Evolutionary conservation across 2,888 invertebrate genomes (phyloP).

Genomic region (Zeuzera pyrina): DNA sequence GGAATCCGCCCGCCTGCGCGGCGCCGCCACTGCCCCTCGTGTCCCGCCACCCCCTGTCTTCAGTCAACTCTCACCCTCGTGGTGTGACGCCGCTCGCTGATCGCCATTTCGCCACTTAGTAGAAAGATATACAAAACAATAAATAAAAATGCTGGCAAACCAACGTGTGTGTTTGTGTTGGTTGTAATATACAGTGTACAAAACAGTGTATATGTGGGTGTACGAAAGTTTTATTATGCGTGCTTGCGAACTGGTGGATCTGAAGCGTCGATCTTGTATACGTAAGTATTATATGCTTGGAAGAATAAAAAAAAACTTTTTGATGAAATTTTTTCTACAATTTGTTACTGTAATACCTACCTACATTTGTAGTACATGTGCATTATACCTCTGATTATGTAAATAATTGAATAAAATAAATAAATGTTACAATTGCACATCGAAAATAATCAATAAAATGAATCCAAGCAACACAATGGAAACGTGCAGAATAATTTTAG

Average conservation of each 20-base stretch:
- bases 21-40: conserved; percentile 21
- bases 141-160: no score
- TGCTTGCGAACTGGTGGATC: conserved; percentile 16
- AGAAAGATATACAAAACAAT: background rate
- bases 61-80: conserved; percentile 33
- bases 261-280: conserved; percentile 19
- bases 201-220: conserved; percentile 3
- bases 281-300: conserved; percentile 26
- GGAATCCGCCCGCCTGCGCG: conserved; percentile 35
- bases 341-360: background rate
- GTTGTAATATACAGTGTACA: background rate
- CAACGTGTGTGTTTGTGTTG: no score
- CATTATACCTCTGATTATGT: background rate
- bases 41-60: conserved; percentile 20
- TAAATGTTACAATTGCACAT: background rate
- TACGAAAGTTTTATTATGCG: conserved; percentile 2
- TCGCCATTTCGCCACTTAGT: conserved; percentile 9
- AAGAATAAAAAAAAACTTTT: no score
- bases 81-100: conserved; percentile 24
- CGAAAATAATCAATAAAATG: no score
- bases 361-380: background rate
- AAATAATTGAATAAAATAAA: background rate
- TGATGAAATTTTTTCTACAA: no score
- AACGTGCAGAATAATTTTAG: no score
- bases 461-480: no score